A percentile compares a stretch with the other conserved stretches of the same genome.
Evolutionary conservation across 2,113 vertebrate species (phyloP).

Genomic region (Sebastes schlegelii): DNA sequence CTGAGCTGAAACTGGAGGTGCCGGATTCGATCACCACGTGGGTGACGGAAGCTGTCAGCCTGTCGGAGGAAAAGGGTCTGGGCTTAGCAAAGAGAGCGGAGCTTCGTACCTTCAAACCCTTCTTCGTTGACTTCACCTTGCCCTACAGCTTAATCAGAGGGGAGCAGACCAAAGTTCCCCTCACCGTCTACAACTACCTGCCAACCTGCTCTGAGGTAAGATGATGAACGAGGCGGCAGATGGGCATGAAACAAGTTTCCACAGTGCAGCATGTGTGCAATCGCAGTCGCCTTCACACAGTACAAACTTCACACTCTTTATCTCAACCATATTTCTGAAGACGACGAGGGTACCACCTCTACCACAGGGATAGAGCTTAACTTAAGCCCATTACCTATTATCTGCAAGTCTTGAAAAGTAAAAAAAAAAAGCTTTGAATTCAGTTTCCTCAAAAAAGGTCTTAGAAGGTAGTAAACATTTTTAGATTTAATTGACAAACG

Average conservation of each 20-base stretch:
- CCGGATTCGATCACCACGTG: conserved; percentile 95
- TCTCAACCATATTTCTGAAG: background rate
- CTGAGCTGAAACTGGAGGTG: conserved; percentile 85
- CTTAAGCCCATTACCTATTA: background rate
- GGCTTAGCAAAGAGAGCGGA: conserved; percentile 85
- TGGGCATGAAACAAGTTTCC: background rate
- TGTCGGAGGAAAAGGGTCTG: conserved; percentile 87
- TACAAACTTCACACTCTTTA: background rate
- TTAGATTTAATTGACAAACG: background rate
- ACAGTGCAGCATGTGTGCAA: background rate
- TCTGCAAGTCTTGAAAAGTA: background rate
- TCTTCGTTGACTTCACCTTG: conserved; percentile 93
- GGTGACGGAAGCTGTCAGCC: conserved; percentile 88
- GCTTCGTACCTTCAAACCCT: conserved; percentile 91
- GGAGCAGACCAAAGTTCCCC: conserved; percentile 92
- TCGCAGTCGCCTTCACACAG: background rate
- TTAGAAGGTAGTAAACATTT: background rate
- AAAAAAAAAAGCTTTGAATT: background rate
- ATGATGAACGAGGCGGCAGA: background rate
- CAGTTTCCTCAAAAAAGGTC: background rate
- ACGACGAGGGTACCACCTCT: background rate
- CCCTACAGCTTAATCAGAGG: conserved; percentile 89
- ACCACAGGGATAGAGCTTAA: background rate
- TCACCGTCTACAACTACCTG: conserved; percentile 93
- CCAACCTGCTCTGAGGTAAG: conserved; percentile 87